Conservation (phyloP, 2,113 vertebrate genomes). For the Pollachius pollachius region DNA sequence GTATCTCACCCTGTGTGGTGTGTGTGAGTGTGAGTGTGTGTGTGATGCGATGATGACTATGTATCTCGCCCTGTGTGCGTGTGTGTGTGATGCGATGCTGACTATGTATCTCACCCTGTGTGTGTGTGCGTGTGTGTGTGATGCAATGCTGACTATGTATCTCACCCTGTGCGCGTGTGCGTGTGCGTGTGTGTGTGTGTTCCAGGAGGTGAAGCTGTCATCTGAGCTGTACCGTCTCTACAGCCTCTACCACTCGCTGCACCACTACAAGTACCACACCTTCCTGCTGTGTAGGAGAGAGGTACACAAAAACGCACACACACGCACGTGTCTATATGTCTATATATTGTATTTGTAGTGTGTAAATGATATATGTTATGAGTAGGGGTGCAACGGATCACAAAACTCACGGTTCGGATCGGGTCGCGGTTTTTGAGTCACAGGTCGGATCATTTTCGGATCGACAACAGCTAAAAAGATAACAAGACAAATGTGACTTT, state of each 20-base stretch:
- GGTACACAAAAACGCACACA: slow-evolving; percentile 65
- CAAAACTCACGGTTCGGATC: no score
- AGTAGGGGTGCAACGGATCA: no score
- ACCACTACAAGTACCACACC: slow-evolving; percentile 94
- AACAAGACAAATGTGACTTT: no score
- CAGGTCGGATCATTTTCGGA: no score
- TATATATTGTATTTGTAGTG: not conserved
- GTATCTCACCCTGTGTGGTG: not conserved
- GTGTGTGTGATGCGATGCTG: not conserved
- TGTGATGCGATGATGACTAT: not conserved
- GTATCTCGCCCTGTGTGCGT: not conserved
- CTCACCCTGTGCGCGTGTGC: not conserved
- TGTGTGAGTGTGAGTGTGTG: not conserved
- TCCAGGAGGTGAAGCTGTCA: slow-evolving; percentile 87
- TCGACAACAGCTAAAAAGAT: no score
- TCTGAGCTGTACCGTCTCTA: slow-evolving; percentile 85
- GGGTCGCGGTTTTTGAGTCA: no score
- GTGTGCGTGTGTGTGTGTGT: not conserved
- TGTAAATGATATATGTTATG: no score
- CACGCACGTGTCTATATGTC: not conserved
- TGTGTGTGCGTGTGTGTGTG: not conserved
- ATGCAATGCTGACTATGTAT: no score
- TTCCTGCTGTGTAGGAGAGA: slow-evolving; percentile 93
- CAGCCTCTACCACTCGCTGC: slow-evolving; percentile 90
- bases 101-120: not conserved